Conservation (phyloP, 2,888 invertebrate genomes). For the Phortica magna region DNA sequence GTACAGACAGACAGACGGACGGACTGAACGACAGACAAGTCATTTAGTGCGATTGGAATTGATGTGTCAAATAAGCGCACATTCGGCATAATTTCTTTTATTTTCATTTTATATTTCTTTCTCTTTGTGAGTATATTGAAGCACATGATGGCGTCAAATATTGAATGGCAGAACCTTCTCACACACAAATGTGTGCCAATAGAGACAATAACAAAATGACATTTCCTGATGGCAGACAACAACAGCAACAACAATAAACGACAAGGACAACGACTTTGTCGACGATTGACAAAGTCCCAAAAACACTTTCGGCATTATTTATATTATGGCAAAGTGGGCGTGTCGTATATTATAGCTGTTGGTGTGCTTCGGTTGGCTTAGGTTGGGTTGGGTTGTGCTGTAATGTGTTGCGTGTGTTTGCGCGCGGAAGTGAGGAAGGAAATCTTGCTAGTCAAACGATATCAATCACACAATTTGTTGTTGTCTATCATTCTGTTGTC, state of each 20-base stretch:
- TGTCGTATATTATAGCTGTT: too few species aligned
- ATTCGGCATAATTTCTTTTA: background rate
- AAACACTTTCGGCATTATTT: background rate
- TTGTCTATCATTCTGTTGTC: too few species aligned
- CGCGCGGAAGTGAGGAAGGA: too few species aligned
- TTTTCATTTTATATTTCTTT: constrained; percentile 2
- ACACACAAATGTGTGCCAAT: background rate
- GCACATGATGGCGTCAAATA: background rate
- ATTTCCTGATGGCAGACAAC: background rate
- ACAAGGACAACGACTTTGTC: background rate
- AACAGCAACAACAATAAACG: background rate
- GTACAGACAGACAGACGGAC: background rate
- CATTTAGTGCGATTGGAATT: constrained; percentile 17
- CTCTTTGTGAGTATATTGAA: background rate
- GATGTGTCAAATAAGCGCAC: constrained; percentile 26
- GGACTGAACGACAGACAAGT: background rate
- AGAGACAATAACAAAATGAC: background rate
- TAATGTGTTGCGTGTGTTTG: background rate
- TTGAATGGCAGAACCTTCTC: background rate
- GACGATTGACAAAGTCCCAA: background rate
- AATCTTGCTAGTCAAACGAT: constrained; percentile 8
- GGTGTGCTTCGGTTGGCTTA: too few species aligned
- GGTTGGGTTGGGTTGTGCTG: background rate
- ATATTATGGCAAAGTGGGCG: background rate
- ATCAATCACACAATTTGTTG: constrained; percentile 6